Conservation (phyloP, 1,140 invertebrate species). For the Penaeus japonicus region DNA sequence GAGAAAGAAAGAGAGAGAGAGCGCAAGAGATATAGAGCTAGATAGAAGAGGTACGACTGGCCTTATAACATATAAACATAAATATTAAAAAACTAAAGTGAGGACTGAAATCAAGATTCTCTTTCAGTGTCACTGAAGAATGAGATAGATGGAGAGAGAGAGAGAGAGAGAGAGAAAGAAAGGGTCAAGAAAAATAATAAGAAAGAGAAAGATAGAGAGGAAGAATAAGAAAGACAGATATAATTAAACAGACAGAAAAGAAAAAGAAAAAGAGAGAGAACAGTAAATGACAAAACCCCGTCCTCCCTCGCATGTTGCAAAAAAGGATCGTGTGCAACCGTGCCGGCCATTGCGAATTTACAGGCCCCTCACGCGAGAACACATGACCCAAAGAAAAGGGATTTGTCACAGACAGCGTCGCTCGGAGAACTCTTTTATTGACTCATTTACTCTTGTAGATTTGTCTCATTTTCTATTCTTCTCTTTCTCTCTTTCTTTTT, state of each 20-base stretch:
- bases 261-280: background rate
- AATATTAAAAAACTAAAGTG: background rate
- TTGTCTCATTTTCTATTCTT: too few relatives aligned
- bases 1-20: background rate
- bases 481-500: too few relatives aligned
- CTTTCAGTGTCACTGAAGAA: too few relatives aligned
- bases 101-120: background rate
- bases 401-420: too few relatives aligned
- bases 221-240: background rate
- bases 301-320: too few relatives aligned
- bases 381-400: too few relatives aligned
- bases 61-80: background rate
- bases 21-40: background rate
- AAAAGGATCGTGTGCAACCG: too few relatives aligned
- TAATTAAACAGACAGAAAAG: background rate
- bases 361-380: too few relatives aligned
- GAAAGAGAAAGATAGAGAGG: background rate
- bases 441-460: rapidly evolving
- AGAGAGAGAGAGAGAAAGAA: background rate
- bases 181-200: too few relatives aligned
- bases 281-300: background rate
- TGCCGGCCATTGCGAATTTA: too few relatives aligned
- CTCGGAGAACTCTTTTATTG: too few relatives aligned
- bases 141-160: background rate
- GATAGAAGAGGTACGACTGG: background rate